Evolutionary conservation across 2,797 vertebrate species (phyloP), one percentile per base, ranked within the genome.

Genomic region (Gobio occitaniae): DNA sequence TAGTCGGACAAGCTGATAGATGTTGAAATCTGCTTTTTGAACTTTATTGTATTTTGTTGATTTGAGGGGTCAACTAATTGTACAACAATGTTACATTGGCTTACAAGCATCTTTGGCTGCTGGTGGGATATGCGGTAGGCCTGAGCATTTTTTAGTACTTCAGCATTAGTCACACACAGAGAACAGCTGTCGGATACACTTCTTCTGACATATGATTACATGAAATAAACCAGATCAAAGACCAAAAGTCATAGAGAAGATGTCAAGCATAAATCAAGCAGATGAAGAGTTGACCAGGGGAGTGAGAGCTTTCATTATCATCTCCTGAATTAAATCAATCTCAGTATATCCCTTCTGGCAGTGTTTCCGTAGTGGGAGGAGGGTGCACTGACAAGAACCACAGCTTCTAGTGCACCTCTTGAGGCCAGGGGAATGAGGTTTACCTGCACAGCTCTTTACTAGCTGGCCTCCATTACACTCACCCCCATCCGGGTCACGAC

Each of bases 31-130:
- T 83, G 29, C 19, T 25, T 75, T 50, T 76, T 41, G 71, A 76
- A 83, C 81, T 61, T 21, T 38, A 32, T 74, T 52, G 17, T n/a
- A 29, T 66, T 75, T 82, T 75, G 41, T 52, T 65, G 15, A 76
- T 41, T 76, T 75, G 25, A 83, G 29, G 32, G n/a, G 61, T 83
- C 71, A 76, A 36, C 32, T 66, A 83, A 83, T 41, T 83, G 36
- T 65, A 12, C 47, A 76, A 25, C 71, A 83, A 36, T 74, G 36
- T 66, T 41, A 52, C 11, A 32, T 63, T 54, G 71, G 25, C 44
- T 52, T 52, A 11, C 25, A 66, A 75, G 19, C 38, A 21, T 65
- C 29, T 75, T 75, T 83, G 70, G 59, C 71, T 25, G 29, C 36
- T 76, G 16, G 25, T 68, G 63, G 68, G 61, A 83, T 77, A 68